phyloP scores from a whole-genome alignment of 2,888 invertebrate species.

The Aradus depressus region DNA sequence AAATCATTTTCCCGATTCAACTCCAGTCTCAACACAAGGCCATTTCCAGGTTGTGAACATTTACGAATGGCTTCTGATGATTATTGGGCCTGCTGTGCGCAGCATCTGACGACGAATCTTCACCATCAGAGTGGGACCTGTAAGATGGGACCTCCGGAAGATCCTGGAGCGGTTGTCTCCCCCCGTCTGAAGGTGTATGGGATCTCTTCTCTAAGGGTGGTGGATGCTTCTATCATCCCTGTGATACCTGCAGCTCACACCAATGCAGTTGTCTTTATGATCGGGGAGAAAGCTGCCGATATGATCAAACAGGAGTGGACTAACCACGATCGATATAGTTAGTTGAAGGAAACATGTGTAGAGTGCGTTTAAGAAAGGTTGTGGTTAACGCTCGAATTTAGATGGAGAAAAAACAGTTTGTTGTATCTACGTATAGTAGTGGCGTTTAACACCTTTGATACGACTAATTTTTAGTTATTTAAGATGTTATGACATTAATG shows the following conservation, averaged over 20 bases:
- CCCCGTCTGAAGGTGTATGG: constrained; percentile 38
- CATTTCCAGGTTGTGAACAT: constrained; percentile 37
- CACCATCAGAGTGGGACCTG: constrained; percentile 47
- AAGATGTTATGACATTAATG: too few species aligned
- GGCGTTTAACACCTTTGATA: too few species aligned
- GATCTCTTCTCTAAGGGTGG: constrained; percentile 39
- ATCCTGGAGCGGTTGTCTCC: constrained; percentile 34
- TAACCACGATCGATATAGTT: too few species aligned
- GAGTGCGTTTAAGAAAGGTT: too few species aligned
- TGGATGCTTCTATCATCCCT: constrained; percentile 45
- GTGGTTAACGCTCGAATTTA: too few species aligned
- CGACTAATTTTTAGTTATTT: too few species aligned
- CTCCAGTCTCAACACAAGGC: constrained; percentile 34
- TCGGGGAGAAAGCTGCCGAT: constrained; percentile 46
- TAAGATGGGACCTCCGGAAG: constrained; percentile 33
- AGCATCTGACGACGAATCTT: constrained; percentile 55
- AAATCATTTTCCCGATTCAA: constrained; percentile 41
- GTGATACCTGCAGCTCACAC: constrained; percentile 45
- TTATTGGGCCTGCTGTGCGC: constrained; percentile 57
- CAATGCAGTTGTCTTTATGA: constrained; percentile 46
- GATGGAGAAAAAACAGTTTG: too few species aligned
- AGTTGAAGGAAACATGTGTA: too few species aligned
- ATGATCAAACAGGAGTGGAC: constrained; percentile 36
- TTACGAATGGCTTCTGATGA: constrained; percentile 50
- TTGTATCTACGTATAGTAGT: too few species aligned